phyloP scores from a whole-genome alignment of 2,888 invertebrate genomes.

The Himalopsyche japonica region DNA sequence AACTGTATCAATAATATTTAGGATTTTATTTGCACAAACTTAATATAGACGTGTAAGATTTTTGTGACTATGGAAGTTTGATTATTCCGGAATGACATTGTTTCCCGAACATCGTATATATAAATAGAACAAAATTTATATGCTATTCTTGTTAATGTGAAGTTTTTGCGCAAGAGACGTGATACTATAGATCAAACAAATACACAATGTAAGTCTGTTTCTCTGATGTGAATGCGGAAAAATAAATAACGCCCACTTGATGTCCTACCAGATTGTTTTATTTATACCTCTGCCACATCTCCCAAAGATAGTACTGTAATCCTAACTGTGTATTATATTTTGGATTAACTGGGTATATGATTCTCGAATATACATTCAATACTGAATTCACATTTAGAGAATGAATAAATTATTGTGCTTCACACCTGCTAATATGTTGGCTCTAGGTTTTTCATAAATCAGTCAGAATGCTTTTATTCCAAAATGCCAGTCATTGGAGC shows the following conservation, averaged over 20 bases:
- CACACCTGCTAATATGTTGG: too few relatives aligned
- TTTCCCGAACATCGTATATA: slow-evolving; percentile 36
- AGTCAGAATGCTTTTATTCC: too few relatives aligned
- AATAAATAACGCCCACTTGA: slow-evolving; percentile 41
- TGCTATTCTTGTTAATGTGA: slow-evolving; percentile 41
- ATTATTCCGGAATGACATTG: slow-evolving; percentile 38
- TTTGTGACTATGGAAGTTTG: slow-evolving; percentile 40
- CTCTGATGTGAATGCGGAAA: slow-evolving; percentile 39
- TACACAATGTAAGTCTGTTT: slow-evolving; percentile 38
- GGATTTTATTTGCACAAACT: slow-evolving; percentile 41
- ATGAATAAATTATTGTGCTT: too few relatives aligned
- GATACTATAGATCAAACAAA: slow-evolving; percentile 34
- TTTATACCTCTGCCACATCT: slow-evolving; percentile 7
- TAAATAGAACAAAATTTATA: slow-evolving; percentile 39
- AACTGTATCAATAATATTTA: slow-evolving; percentile 40
- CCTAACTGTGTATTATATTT: not conserved
- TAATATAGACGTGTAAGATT: slow-evolving; percentile 39
- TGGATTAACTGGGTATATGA: too few relatives aligned
- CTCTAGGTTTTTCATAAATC: too few relatives aligned
- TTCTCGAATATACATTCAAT: too few relatives aligned
- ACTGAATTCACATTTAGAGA: not conserved
- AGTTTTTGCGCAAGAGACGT: slow-evolving; percentile 37
- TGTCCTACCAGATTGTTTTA: slow-evolving; percentile 37
- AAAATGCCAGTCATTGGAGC: too few relatives aligned
- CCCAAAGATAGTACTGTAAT: not conserved